Evolutionary conservation across 2,113 vertebrate genomes (phyloP).

Genomic region (Monopterus albus): DNA sequence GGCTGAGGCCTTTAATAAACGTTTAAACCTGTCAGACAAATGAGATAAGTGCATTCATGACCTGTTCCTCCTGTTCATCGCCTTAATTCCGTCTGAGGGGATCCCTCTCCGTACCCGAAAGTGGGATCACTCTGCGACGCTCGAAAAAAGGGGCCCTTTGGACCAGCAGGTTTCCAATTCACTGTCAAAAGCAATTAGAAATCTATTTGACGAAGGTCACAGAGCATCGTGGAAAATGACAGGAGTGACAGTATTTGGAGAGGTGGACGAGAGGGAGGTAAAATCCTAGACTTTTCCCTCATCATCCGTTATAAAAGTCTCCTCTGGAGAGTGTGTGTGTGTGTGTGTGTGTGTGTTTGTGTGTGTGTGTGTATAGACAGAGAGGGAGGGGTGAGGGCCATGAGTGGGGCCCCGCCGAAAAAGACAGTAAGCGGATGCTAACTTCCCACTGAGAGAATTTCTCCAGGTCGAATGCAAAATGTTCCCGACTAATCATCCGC

Average conservation of each 20-base stretch:
- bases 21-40: constrained; percentile 85
- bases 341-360: constrained; percentile 25
- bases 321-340: constrained; percentile 29
- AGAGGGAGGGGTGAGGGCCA: constrained; percentile 50
- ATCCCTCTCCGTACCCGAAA: constrained; percentile 66
- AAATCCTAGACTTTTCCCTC: constrained; percentile 47
- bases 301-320: constrained; percentile 62
- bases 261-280: constrained; percentile 50
- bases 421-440: constrained; percentile 99
- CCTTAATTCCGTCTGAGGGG: constrained; percentile 80
- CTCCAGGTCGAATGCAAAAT: constrained; percentile 99
- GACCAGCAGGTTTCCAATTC: constrained; percentile 59
- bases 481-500: constrained; percentile 97
- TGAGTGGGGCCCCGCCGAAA: constrained; percentile 87
- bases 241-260: constrained; percentile 84
- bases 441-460: constrained; percentile 99
- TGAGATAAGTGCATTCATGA: constrained; percentile 80
- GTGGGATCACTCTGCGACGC: background rate
- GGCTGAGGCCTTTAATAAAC: constrained; percentile 80
- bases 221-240: constrained; percentile 85
- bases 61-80: constrained; percentile 71
- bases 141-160: background rate
- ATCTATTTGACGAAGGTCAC: constrained; percentile 87
- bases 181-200: constrained; percentile 86
- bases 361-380: constrained; percentile 20